These are phyloP conservation scores for Megalonaias nervosa DNA, from an alignment of 1,140 invertebrate genomes.

Conservation along the genomic window DNA sequence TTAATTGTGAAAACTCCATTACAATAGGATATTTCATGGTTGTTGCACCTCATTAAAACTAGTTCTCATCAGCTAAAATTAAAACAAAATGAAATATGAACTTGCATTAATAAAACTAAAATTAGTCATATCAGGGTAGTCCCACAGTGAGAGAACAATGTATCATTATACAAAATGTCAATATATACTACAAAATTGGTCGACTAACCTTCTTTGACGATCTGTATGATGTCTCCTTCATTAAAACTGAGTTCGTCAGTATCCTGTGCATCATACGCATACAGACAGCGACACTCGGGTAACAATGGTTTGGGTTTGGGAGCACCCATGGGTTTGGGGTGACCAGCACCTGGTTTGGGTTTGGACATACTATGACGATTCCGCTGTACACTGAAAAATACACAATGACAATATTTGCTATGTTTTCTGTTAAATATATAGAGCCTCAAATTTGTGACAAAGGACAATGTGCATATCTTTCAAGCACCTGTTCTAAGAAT, in stretches of 20 bases:
- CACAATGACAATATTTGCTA: no score
- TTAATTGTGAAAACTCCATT: no score
- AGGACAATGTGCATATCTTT: no score
- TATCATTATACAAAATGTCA: not conserved
- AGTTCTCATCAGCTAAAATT: not conserved
- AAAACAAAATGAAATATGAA: not conserved
- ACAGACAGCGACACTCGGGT: constrained; percentile 77
- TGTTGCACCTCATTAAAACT: no score
- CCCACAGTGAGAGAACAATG: not conserved
- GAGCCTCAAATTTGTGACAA: no score
- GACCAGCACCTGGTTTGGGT: constrained; percentile 62
- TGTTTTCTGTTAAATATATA: no score
- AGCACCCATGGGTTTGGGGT: constrained; percentile 68
- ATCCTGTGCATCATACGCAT: constrained; percentile 80
- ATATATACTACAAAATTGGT: no score
- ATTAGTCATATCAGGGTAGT: not conserved
- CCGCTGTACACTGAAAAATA: constrained; percentile 67
- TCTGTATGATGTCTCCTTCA: constrained; percentile 78
- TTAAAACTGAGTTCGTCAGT: constrained; percentile 79
- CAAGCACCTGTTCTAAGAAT: no score
- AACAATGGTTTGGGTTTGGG: constrained; percentile 71
- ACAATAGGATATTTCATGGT: no score
- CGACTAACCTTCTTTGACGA: constrained; percentile 78
- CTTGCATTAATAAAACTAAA: not conserved
- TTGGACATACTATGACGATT: constrained; percentile 43